Conservation (phyloP, 2,888 invertebrate species). For the Epirrhoe alternata region DNA sequence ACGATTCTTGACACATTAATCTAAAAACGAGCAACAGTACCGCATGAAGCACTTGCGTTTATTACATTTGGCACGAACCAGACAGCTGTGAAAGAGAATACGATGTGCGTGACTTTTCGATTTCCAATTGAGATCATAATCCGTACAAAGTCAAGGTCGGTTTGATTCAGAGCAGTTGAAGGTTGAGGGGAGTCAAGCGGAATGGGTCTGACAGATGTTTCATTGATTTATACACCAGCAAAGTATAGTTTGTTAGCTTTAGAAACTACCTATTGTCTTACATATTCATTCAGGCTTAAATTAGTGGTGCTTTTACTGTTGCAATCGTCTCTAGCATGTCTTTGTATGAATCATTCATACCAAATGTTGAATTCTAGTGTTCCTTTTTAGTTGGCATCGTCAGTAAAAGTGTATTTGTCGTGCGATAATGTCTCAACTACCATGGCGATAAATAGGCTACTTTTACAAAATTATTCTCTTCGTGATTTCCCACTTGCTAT, state of each 20-base stretch:
- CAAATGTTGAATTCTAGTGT: neutral
- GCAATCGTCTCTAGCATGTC: neutral
- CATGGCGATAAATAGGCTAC: slow-evolving; percentile 11
- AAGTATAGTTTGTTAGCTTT: neutral
- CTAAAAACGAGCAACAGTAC: slow-evolving; percentile 56
- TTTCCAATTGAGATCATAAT: slow-evolving; percentile 64
- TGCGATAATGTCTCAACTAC: neutral
- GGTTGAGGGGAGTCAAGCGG: slow-evolving; percentile 34
- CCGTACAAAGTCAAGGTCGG: slow-evolving; percentile 65
- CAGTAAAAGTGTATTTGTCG: neutral
- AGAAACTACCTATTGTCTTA: neutral
- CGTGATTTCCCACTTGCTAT: slow-evolving; percentile 54
- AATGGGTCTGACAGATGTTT: slow-evolving; percentile 22
- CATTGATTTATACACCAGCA: slow-evolving; percentile 4
- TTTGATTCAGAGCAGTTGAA: slow-evolving; percentile 48
- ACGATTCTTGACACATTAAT: slow-evolving; percentile 61
- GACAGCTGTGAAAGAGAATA: slow-evolving; percentile 64
- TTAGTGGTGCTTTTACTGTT: neutral
- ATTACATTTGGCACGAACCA: slow-evolving; percentile 65
- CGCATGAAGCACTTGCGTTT: slow-evolving; percentile 59
- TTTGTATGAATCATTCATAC: neutral
- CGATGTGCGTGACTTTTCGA: slow-evolving; percentile 67
- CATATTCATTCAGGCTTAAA: neutral
- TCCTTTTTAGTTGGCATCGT: neutral
- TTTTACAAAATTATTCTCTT: slow-evolving; percentile 33